Percentiles rank a stretch among this genome's conserved stretches.
Conservation (phyloP, 2,888 invertebrate genomes). For the Metellina segmentata region DNA sequence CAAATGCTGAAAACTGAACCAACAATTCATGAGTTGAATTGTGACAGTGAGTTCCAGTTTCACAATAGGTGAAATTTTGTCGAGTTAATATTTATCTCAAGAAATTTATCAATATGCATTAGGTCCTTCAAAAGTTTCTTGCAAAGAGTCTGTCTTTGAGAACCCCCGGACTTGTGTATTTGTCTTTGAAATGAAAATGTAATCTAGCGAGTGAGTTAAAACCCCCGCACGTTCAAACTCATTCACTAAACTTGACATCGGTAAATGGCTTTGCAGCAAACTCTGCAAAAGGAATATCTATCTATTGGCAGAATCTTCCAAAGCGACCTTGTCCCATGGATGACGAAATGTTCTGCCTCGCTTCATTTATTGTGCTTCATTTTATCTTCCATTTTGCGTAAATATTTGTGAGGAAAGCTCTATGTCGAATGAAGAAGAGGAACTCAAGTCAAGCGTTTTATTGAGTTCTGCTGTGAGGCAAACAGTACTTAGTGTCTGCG, state of each 20-base stretch:
- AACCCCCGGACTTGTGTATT: too few relatives aligned
- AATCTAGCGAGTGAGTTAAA: background rate
- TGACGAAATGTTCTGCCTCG: conserved; percentile 22
- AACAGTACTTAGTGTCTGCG: conserved; percentile 44
- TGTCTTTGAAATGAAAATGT: background rate
- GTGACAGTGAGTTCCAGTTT: background rate
- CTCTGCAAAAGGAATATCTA: conserved; percentile 15
- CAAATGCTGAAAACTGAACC: background rate
- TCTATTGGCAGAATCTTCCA: background rate
- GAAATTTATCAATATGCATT: too few relatives aligned
- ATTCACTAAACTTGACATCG: background rate
- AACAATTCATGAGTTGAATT: too few relatives aligned
- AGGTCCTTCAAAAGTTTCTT: too few relatives aligned
- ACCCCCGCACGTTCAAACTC: background rate
- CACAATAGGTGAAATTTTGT: background rate
- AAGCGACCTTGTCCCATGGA: background rate
- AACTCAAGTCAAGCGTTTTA: conserved; percentile 67
- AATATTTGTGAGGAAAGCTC: conserved; percentile 36
- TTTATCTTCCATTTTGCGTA: conserved; percentile 48
- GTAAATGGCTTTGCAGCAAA: background rate
- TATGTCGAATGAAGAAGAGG: conserved; percentile 35
- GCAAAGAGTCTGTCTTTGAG: too few relatives aligned
- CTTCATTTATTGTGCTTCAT: conserved; percentile 54
- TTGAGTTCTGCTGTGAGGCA: conserved; percentile 39
- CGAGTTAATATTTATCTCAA: too few relatives aligned